Base-by-base conservation (phyloP, 2,888 invertebrate genomes). In the Drosophila meridionalis region DNA sequence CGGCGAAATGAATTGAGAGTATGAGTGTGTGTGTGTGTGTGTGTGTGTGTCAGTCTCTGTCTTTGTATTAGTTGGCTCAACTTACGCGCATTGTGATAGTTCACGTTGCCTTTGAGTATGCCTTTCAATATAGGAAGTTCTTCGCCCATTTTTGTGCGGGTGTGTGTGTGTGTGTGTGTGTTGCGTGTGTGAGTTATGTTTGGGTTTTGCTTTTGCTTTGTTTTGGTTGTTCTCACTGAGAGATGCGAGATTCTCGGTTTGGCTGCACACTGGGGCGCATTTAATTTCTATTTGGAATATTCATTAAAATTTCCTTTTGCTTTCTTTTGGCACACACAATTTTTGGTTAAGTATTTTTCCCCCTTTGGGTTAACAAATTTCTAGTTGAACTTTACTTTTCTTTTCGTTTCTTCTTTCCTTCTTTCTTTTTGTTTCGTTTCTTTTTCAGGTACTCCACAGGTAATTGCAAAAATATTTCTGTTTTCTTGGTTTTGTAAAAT, bases 81-180 rank as follows among this genome's bases (percentile, higher is more conserved):
- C 97, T 94, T 97, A 97, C 97, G 97, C 95, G 97, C 97, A 95
- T 97, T 97, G 94, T 97, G 97, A 94, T 97, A 97, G 94, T 97
- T 96, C 93, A 97, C 97, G 92, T 96, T 97, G 93, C 97, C 97
- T 93, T 97, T 97, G 90, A 97, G 95, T 94, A 97, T 97, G 92
- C 97, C 97, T 94, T 97, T 97, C 81, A 97, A 95, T 92, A 97
- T 97, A 90, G 97, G 97, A 94, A 97, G 95, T 94, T 97, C 97
- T 95, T 97, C 97, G 93, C 96, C 96, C 97, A 97, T 97, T 94
- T 94, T 95, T 56, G 32, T 50, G 50, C 50, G 50, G 32, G n/a
- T 32, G 26, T 47, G 26, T 65, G 61, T 70, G 64, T 69, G 56
- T 70, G 34, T 53, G 34, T 20, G 20, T 20, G 20, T 20, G 20